phyloP scores from a whole-genome alignment of 2,888 invertebrate species.

The Callosobruchus maculatus region DNA sequence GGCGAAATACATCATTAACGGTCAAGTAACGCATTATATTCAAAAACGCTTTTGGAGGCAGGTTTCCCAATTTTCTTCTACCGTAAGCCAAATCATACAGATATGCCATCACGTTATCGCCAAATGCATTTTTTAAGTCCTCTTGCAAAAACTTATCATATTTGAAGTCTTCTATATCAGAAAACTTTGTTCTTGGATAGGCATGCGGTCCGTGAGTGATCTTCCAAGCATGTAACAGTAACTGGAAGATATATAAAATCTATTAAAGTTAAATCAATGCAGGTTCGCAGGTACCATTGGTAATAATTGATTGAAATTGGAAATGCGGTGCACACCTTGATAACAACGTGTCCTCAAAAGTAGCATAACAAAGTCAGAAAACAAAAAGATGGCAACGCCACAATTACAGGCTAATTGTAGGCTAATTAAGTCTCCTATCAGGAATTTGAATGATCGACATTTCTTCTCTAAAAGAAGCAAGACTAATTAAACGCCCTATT shows the following conservation, averaged over 20 bases:
- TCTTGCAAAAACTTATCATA: slow-evolving; percentile 30
- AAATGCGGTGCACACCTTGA: too few relatives aligned
- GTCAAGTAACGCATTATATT: slow-evolving; percentile 25
- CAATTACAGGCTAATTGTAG: too few relatives aligned
- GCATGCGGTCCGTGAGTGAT: slow-evolving; percentile 24
- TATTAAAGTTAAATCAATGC: too few relatives aligned
- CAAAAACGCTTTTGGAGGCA: slow-evolving; percentile 31
- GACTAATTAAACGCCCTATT: too few relatives aligned
- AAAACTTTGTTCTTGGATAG: slow-evolving; percentile 21
- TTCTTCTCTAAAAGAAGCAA: too few relatives aligned
- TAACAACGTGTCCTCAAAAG: too few relatives aligned
- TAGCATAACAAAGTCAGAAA: too few relatives aligned
- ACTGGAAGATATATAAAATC: slow-evolving; percentile 7
- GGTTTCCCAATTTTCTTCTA: slow-evolving; percentile 22
- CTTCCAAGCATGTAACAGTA: slow-evolving; percentile 25
- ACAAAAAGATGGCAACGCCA: too few relatives aligned
- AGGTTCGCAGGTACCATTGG: too few relatives aligned
- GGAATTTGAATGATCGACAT: too few relatives aligned
- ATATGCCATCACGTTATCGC: slow-evolving; percentile 25
- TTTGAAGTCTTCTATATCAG: slow-evolving; percentile 28
- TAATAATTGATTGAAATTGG: too few relatives aligned
- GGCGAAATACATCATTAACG: slow-evolving; percentile 21
- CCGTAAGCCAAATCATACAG: slow-evolving; percentile 15
- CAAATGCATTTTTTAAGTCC: slow-evolving; percentile 35
- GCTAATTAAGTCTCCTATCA: too few relatives aligned